Evolutionary conservation across 2,888 invertebrate genomes (phyloP).

Genomic region (Congeria kusceri): DNA sequence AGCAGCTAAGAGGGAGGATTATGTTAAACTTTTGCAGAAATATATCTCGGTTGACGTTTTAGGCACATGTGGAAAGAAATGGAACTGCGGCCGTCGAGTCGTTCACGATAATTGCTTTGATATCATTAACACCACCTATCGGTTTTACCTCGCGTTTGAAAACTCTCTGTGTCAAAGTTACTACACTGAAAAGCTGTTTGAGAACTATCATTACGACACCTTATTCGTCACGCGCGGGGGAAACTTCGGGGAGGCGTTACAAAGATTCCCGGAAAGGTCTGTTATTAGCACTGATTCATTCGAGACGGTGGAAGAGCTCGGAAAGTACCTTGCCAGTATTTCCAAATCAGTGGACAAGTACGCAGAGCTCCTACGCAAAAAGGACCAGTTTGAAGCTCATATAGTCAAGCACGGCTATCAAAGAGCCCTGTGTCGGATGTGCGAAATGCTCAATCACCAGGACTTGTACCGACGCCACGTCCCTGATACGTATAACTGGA

Average conservation of each 20-base stretch:
- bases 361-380: too few relatives aligned
- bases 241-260: neutral
- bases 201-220: constrained; percentile 32
- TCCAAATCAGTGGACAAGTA: too few relatives aligned
- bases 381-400: too few relatives aligned
- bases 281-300: constrained; percentile 2
- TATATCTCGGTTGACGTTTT: constrained; percentile 43
- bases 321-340: too few relatives aligned
- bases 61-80: constrained; percentile 41
- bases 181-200: constrained; percentile 34
- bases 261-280: neutral
- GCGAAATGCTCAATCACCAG: too few relatives aligned
- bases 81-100: neutral
- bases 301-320: too few relatives aligned
- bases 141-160: constrained; percentile 51
- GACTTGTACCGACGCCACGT: too few relatives aligned
- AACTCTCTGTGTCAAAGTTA: constrained; percentile 35
- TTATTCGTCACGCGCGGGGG: constrained; percentile 25
- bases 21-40: constrained; percentile 31
- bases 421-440: too few relatives aligned
- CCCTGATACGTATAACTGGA: too few relatives aligned
- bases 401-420: too few relatives aligned
- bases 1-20: constrained; percentile 33
- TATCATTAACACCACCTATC: constrained; percentile 44
- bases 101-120: constrained; percentile 45